Evolutionary conservation across 35 echinoderm and acorn worm genomes (phyloP), one percentile per base, ranked within the genome.

Genomic region (Amphiura filiformis): DNA sequence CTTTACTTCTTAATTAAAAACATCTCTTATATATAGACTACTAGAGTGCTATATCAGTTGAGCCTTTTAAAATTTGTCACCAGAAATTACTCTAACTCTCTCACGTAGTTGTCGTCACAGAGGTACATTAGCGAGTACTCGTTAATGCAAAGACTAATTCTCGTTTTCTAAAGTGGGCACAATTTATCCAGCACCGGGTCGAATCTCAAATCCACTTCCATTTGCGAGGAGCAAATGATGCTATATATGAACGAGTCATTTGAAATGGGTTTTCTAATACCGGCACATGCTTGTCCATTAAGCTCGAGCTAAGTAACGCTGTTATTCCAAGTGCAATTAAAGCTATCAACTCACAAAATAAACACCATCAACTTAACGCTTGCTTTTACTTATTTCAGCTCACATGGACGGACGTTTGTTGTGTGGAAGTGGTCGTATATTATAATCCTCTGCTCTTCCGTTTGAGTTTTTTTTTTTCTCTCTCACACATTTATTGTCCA

Each of bases 331-430:
- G 61, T 70, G 61, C 61, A 70, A 70, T 70, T 70, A 70, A 70
- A 70, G 61, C 61, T 70, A 70, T 70, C 61, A 70, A 18, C 61
- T 70, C 7, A 70, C 61, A 70, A 70, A 70, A 70, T 70, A 70
- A 70, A 70, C 61, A 70, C 61, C 28, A 13, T 70, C 28, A 30
- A 70, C 7, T 70, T 70, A 13, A 70, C 61, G 61, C 28, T 52
- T 18, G 61, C 28, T 70, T 30, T 70, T 70, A 70, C 26, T 15
- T 70, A 70, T 2, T 70, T 70, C 26, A 26, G 61, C 61, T 23
- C 26, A 70, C 61, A 70, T 30, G 4, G 26, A 70, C 26, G 28
- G 61, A 70, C 61, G 61, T n/a, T n/a, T n/a, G n/a, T 17, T 9
- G 41, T 47, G 17, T n/a, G 41, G 41, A 9, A 47, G 41, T 47